Evolutionary conservation across 2,888 invertebrate genomes (phyloP), one percentile per base, ranked within the genome.

Genomic region (Drosophila mercatorum): DNA sequence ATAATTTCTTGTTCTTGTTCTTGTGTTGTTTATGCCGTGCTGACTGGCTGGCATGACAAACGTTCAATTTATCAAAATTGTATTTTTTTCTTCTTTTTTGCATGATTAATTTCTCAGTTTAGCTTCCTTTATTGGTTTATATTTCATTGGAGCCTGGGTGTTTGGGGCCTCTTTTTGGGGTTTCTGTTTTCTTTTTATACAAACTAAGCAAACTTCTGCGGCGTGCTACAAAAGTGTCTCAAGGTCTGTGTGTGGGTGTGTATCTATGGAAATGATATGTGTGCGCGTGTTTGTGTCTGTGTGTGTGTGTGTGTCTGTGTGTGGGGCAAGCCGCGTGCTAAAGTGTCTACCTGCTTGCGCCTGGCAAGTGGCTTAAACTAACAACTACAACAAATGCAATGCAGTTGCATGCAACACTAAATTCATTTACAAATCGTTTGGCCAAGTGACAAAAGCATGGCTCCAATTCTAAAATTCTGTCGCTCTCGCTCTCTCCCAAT

Each of bases 361-460:
- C 26, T 64, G 61, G 62, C 71, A 60, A 71, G 59, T 46, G 62
- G 46, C 40, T 56, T 41, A 65, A 58, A 61, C 58, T 68, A 77
- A 74, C 64, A 64, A 64, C 69, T 73, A 59, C 77, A 67, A 70
- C 60, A 69, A 73, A 77, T 67, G 47, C 63, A 46, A 65, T 74
- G 86, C 83, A 58, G 72, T 65, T 67, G 78, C 77, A 63, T 75
- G 72, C 78, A 83, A 75, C 74, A 75, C 73, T 84, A 84, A 84
- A 75, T 84, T 84, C 78, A 87, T 84, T 74, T 84, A 84, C 83
- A 84, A 84, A 84, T 83, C 67, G 66, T 63, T 26, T 69, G 67
- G 72, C 80, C 85, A 77, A 63, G 59, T 34, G 66, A 66, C 68
- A 60, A 76, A 66, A 68, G 41, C 56, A 57, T 77, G 76, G 65